These are phyloP conservation scores for Tinea pellionella DNA, from an alignment of 2,888 invertebrate species.

Conservation along the genomic window DNA sequence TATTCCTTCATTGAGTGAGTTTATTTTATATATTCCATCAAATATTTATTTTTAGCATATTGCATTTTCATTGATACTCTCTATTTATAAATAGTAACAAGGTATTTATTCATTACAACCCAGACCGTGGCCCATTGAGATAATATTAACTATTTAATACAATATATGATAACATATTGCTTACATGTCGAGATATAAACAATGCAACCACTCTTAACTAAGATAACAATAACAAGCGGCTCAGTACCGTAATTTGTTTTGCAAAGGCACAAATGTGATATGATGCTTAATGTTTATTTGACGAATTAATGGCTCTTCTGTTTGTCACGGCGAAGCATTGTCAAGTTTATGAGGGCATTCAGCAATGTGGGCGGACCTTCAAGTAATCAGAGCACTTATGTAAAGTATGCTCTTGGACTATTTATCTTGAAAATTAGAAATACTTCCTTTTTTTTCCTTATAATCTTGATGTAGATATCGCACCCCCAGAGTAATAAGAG, in stretches of 20 bases:
- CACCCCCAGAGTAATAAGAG: too few relatives aligned
- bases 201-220: neutral
- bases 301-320: conserved; percentile 33
- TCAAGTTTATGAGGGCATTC: conserved; percentile 50
- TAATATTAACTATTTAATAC: conserved; percentile 5
- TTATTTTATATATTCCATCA: neutral
- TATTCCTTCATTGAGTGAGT: conserved; percentile 88
- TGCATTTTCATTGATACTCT: neutral
- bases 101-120: neutral
- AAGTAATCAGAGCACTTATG: conserved; percentile 10
- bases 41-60: neutral
- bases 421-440: neutral
- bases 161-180: neutral
- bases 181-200: neutral
- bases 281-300: conserved; percentile 24
- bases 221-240: neutral
- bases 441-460: neutral
- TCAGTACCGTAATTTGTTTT: neutral
- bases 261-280: neutral
- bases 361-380: conserved; percentile 30
- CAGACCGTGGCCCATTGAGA: conserved; percentile 13
- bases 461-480: too few relatives aligned
- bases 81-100: neutral
- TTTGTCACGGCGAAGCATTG: conserved; percentile 27
- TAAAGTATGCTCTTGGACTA: neutral